These are phyloP conservation scores for Copidosoma floridanum DNA, from an alignment of 1,140 invertebrate genomes.

Conservation along the genomic window DNA sequence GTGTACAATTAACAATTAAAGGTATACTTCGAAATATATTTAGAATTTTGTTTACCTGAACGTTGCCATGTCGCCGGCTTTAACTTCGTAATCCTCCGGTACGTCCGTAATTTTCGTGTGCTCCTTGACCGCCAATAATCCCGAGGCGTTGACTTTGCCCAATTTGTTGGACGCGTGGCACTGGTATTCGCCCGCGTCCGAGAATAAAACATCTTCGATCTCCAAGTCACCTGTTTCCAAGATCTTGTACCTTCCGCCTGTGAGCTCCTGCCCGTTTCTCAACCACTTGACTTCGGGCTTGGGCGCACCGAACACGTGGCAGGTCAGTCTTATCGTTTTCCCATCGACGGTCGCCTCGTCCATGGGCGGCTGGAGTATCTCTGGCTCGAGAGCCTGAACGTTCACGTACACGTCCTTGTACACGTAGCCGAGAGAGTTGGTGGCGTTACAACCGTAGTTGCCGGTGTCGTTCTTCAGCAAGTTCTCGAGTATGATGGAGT, in stretches of 20 bases:
- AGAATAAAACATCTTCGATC: constrained; percentile 78
- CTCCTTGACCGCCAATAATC: constrained; percentile 79
- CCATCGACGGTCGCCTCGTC: constrained; percentile 82
- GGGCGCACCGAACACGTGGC: constrained; percentile 93
- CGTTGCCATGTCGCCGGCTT: constrained; percentile 83
- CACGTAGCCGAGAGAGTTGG: constrained; percentile 95
- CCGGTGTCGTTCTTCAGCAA: constrained; percentile 89
- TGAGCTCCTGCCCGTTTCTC: constrained; percentile 76
- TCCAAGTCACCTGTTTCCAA: constrained; percentile 78
- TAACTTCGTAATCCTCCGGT: constrained; percentile 88
- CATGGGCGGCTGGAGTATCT: constrained; percentile 81
- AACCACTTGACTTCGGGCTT: constrained; percentile 94
- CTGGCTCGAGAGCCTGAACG: constrained; percentile 88
- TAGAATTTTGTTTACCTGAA: constrained; percentile 59
- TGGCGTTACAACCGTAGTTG: constrained; percentile 98
- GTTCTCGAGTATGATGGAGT: constrained; percentile 80
- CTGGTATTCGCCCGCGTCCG: constrained; percentile 84
- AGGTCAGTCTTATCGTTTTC: constrained; percentile 77
- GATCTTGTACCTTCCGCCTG: constrained; percentile 77
- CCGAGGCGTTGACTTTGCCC: constrained; percentile 74
- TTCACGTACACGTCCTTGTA: constrained; percentile 98
- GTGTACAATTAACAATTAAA: neutral
- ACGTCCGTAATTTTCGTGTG: constrained; percentile 80
- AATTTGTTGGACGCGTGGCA: constrained; percentile 94
- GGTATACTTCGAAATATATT: neutral